These are phyloP conservation scores for Myotis brandtii DNA, from an alignment of 2,113 vertebrate genomes.

Conservation along the genomic window DNA sequence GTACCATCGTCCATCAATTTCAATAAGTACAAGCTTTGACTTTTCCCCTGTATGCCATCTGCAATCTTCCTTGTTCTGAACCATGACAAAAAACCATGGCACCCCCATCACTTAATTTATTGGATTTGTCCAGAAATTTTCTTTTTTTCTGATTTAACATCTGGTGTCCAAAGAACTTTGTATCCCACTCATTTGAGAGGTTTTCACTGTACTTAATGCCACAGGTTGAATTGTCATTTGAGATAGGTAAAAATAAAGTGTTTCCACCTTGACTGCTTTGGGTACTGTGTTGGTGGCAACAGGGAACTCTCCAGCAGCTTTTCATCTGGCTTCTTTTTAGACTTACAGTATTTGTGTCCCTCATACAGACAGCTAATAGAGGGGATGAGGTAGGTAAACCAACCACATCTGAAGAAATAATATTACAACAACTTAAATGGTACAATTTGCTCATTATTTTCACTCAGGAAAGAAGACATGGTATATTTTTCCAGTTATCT, in stretches of 20 bases:
- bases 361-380: not conserved
- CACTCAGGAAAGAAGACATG: rapidly evolving
- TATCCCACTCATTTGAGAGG: not conserved
- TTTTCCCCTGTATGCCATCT: not conserved
- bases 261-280: not conserved
- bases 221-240: not conserved
- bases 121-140: not conserved
- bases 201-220: rapidly evolving
- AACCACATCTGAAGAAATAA: not conserved
- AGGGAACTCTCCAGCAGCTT: not conserved
- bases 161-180: not conserved
- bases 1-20: not conserved
- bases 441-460: not conserved
- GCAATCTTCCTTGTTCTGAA: not conserved
- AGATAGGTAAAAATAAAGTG: not conserved
- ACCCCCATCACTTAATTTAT: not conserved
- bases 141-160: not conserved
- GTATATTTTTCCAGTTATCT: not conserved
- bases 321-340: not conserved
- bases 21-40: not conserved
- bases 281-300: not conserved
- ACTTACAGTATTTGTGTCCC: not conserved
- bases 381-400: not conserved
- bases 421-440: not conserved
- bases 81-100: not conserved